Percentiles rank a stretch among this genome's conserved stretches.
Conservation (phyloP, 2,888 invertebrate genomes). For the Autographa gamma region DNA sequence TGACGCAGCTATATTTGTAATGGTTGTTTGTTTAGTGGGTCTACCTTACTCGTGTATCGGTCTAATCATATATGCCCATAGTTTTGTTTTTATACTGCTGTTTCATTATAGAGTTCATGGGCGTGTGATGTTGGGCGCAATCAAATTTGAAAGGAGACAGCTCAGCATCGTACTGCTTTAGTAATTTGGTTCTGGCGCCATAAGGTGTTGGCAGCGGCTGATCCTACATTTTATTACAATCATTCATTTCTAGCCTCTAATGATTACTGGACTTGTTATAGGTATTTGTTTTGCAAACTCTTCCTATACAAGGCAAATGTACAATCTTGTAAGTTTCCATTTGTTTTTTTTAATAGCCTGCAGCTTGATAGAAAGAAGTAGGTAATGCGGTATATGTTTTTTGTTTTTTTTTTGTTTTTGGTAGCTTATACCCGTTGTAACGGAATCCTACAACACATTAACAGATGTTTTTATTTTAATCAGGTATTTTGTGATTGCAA, state of each 20-base stretch:
- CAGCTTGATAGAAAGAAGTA: no score
- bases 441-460: no score
- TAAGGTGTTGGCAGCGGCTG: conserved; percentile 77
- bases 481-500: no score
- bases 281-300: background rate
- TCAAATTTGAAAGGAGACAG: conserved; percentile 88
- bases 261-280: conserved; percentile 10
- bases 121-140: conserved; percentile 87
- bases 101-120: conserved; percentile 89
- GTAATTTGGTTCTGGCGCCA: conserved; percentile 86
- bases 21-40: conserved; percentile 88
- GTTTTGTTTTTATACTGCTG: conserved; percentile 87
- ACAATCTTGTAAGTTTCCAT: background rate
- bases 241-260: conserved; percentile 65
- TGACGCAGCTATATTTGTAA: conserved; percentile 86
- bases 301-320: background rate
- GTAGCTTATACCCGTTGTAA: no score
- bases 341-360: background rate
- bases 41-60: conserved; percentile 89
- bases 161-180: conserved; percentile 79
- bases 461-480: no score
- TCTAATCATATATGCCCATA: conserved; percentile 89
- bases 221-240: conserved; percentile 65
- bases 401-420: no score
- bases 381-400: no score